phyloP scores from a whole-genome alignment of 2,113 vertebrate genomes.

The Phasianus colchicus region DNA sequence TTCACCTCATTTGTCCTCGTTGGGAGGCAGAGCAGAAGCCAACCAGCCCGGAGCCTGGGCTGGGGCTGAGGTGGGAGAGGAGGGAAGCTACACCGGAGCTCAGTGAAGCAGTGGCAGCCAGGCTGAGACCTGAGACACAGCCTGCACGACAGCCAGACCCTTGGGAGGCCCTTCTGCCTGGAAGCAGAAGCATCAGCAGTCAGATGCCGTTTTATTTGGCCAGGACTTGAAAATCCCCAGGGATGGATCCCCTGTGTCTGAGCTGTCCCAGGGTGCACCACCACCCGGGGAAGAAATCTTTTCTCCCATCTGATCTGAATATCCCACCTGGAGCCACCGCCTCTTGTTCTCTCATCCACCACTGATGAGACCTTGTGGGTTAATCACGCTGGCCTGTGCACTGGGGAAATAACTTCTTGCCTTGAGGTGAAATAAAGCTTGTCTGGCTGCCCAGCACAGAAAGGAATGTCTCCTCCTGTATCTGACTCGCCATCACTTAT shows the following conservation, averaged over 20 bases:
- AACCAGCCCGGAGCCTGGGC: neutral
- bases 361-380: neutral
- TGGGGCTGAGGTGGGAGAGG: neutral
- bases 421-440: neutral
- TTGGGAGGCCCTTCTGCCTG: neutral
- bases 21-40: neutral
- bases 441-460: neutral
- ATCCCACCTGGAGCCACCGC: neutral
- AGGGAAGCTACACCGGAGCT: neutral
- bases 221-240: neutral
- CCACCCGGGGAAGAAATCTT: fast-evolving
- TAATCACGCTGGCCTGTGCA: neutral
- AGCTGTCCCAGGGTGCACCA: neutral
- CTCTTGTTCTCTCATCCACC: neutral
- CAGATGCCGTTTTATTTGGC: neutral
- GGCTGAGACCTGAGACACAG: neutral
- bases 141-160: neutral
- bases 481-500: fast-evolving
- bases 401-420: neutral
- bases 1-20: slow-evolving; percentile 33
- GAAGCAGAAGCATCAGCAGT: neutral
- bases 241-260: neutral
- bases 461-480: neutral
- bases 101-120: neutral
- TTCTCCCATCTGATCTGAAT: neutral